Percentiles rank a stretch among this genome's conserved stretches.
These are phyloP conservation scores for Plectrocnemia conspersa DNA, from an alignment of 1,140 invertebrate genomes.

Conservation along the genomic window DNA sequence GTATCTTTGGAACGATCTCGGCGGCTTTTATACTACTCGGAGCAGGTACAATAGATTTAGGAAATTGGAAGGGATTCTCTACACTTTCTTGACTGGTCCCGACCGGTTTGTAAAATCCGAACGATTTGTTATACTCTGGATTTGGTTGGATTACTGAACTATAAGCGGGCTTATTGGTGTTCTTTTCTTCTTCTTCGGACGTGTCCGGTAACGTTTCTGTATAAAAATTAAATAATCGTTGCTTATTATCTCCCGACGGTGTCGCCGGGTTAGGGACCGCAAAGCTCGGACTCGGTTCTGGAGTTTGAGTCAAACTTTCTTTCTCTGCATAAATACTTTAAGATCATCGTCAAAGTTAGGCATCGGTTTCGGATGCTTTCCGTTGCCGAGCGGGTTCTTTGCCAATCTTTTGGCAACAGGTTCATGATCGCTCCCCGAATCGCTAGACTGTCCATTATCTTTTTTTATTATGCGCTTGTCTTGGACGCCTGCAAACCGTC, in stretches of 20 bases:
- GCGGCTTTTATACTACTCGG: not conserved
- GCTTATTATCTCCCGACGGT: not conserved
- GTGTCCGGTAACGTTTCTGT: conserved; percentile 28
- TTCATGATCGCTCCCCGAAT: conserved; percentile 23
- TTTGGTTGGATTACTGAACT: conserved; percentile 33
- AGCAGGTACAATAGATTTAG: not conserved
- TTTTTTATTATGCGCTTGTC: not conserved
- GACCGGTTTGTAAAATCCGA: conserved; percentile 14
- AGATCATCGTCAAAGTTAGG: conserved; percentile 13
- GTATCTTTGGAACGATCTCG: conserved; percentile 6
- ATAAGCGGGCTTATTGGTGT: conserved; percentile 3
- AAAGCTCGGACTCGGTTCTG: not conserved
- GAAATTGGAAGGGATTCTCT: not conserved
- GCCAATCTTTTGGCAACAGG: conserved; percentile 1
- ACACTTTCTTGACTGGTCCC: conserved; percentile 4
- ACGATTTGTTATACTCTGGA: conserved; percentile 24
- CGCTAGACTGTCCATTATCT: conserved; percentile 27
- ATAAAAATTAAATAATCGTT: conserved; percentile 31
- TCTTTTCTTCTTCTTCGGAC: conserved; percentile 14
- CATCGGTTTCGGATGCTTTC: conserved; percentile 12
- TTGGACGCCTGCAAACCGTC: not conserved
- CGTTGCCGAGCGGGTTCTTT: conserved; percentile 9
- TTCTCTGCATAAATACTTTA: conserved; percentile 6
- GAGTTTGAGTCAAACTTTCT: conserved; percentile 14
- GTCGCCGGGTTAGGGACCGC: not conserved